phyloP scores from a whole-genome alignment of 2,797 vertebrate genomes.

The Leptoclinus maculatus region DNA sequence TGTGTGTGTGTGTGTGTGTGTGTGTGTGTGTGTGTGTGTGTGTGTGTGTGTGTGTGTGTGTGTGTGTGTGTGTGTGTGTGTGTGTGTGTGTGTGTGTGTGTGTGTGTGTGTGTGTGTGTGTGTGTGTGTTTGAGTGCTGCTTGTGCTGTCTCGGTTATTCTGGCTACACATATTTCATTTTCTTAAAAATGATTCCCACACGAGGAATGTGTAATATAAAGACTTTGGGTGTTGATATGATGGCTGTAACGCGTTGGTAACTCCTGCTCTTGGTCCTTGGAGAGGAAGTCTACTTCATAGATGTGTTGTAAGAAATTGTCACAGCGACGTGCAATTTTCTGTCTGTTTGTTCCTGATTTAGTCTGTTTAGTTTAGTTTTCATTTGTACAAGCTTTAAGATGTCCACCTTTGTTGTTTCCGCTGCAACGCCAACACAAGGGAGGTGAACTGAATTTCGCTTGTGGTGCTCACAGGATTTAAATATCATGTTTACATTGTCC shows the following conservation, averaged over 20 bases:
- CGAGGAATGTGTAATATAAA: slow-evolving; percentile 2
- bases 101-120: slow-evolving; percentile 20
- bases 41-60: slow-evolving; percentile 20
- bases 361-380: background rate
- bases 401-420: background rate
- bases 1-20: slow-evolving; percentile 22
- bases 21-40: slow-evolving; percentile 2
- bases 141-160: slow-evolving; percentile 1
- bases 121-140: slow-evolving; percentile 5
- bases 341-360: background rate
- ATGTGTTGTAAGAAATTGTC: background rate
- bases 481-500: background rate
- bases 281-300: background rate
- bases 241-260: background rate
- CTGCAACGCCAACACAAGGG: background rate
- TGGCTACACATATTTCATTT: background rate
- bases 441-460: background rate
- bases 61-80: slow-evolving; percentile 19
- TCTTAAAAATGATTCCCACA: background rate
- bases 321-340: background rate
- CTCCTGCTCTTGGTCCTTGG: background rate
- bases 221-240: background rate
- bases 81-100: slow-evolving; percentile 2
- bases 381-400: background rate
- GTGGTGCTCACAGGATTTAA: background rate